Conservation (phyloP, 2,888 invertebrate species). For the Tetranychus truncatus region DNA sequence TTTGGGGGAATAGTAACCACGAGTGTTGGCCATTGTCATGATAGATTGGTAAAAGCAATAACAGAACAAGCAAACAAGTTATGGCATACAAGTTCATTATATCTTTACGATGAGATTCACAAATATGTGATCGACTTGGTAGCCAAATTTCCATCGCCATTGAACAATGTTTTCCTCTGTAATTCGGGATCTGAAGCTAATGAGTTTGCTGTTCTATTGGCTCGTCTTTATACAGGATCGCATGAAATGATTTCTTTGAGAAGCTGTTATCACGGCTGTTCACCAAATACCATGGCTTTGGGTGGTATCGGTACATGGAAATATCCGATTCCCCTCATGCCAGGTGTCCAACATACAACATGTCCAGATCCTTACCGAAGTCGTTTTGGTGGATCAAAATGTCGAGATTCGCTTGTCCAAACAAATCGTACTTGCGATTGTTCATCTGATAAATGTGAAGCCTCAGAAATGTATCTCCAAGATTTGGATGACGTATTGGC, state of each 20-base stretch:
- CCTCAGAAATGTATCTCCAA: slow-evolving; percentile 59
- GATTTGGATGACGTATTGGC: slow-evolving; percentile 59
- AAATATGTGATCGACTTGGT: slow-evolving; percentile 70
- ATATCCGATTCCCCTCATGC: slow-evolving; percentile 48
- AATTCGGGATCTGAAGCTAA: slow-evolving; percentile 67
- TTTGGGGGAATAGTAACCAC: slow-evolving; percentile 94
- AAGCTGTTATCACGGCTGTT: slow-evolving; percentile 81
- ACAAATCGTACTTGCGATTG: slow-evolving; percentile 50
- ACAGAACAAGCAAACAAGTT: slow-evolving; percentile 57
- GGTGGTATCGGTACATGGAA: slow-evolving; percentile 63
- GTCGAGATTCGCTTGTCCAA: slow-evolving; percentile 59
- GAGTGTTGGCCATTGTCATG: slow-evolving; percentile 91
- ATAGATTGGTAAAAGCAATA: slow-evolving; percentile 67
- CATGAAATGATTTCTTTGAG: slow-evolving; percentile 64
- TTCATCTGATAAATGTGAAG: slow-evolving; percentile 43
- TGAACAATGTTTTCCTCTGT: slow-evolving; percentile 44
- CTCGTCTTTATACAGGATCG: slow-evolving; percentile 63
- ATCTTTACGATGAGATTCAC: slow-evolving; percentile 69
- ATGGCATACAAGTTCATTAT: slow-evolving; percentile 83
- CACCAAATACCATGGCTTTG: slow-evolving; percentile 58
- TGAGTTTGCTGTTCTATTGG: slow-evolving; percentile 72
- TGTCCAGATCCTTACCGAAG: slow-evolving; percentile 81
- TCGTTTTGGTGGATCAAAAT: slow-evolving; percentile 67
- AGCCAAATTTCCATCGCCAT: slow-evolving; percentile 58
- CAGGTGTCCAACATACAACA: slow-evolving; percentile 63